Conservation (phyloP, 2,888 invertebrate genomes). For the Limnephilus lunatus region DNA sequence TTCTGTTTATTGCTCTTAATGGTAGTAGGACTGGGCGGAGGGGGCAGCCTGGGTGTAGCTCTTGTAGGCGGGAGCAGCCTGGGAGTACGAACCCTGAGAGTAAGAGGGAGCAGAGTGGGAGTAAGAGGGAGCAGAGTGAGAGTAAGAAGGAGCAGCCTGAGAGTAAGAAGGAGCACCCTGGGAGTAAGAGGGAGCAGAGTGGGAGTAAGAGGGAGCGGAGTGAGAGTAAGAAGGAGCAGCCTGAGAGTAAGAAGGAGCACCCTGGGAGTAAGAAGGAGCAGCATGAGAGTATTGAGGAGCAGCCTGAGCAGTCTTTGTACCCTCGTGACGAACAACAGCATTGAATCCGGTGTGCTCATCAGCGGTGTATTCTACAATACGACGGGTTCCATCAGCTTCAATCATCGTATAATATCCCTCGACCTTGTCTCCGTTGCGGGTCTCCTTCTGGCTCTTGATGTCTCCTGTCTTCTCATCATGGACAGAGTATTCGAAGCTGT, state of each 20-base stretch:
- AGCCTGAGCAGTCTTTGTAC: conserved; percentile 34
- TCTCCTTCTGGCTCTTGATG: conserved; percentile 75
- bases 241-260: conserved; percentile 48
- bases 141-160: neutral
- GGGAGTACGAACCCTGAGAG: neutral
- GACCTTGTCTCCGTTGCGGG: conserved; percentile 73
- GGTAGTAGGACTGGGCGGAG: neutral
- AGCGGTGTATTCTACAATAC: conserved; percentile 75
- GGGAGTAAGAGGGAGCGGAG: conserved; percentile 28
- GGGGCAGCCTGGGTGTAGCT: conserved; percentile 50
- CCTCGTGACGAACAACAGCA: conserved; percentile 73
- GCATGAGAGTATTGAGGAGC: conserved; percentile 30
- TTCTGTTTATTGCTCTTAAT: neutral
- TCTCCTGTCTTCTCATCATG: conserved; percentile 74
- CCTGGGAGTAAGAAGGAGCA: conserved; percentile 47
- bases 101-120: neutral
- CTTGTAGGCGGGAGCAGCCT: conserved; percentile 48
- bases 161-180: neutral
- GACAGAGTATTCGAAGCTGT: conserved; percentile 71
- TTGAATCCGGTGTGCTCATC: conserved; percentile 74
- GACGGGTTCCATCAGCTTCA: conserved; percentile 74
- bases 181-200: neutral
- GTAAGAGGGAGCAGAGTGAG: neutral
- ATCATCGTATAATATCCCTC: conserved; percentile 76
- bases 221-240: neutral